These are phyloP conservation scores for Xiphophorus birchmanni DNA, from an alignment of 2,797 vertebrate genomes.

Conservation along the genomic window DNA sequence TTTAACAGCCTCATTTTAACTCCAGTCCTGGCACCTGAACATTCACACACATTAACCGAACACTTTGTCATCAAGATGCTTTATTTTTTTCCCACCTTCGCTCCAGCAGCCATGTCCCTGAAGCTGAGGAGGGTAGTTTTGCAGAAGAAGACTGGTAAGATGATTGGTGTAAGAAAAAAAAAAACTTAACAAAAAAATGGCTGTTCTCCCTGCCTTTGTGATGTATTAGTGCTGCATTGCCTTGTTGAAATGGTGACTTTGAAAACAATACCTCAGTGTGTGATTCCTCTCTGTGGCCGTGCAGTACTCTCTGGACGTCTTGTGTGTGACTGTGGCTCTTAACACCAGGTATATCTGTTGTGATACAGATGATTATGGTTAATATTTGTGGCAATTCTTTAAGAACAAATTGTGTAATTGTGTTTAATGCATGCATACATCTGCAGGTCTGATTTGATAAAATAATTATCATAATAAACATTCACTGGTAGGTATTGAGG, in stretches of 20 bases:
- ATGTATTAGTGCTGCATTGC: slow-evolving; percentile 72
- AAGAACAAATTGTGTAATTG: neutral
- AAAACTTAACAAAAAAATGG: slow-evolving; percentile 10
- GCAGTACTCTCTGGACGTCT: slow-evolving; percentile 43
- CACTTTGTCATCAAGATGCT: slow-evolving; percentile 68
- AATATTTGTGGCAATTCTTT: neutral
- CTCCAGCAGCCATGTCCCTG: slow-evolving; percentile 90
- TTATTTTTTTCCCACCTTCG: slow-evolving; percentile 69
- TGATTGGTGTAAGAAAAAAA: slow-evolving; percentile 44
- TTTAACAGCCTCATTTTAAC: slow-evolving; percentile 35
- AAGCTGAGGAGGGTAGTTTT: slow-evolving; percentile 93
- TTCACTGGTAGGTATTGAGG: slow-evolving; percentile 8
- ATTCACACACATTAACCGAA: slow-evolving; percentile 22
- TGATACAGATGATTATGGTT: slow-evolving; percentile 5
- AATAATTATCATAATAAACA: neutral
- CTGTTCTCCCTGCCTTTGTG: slow-evolving; percentile 70
- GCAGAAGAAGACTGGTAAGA: slow-evolving; percentile 96
- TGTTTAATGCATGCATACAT: slow-evolving; percentile 1
- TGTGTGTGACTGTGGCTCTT: slow-evolving; percentile 58
- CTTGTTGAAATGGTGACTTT: slow-evolving; percentile 70
- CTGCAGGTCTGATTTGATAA: slow-evolving; percentile 15
- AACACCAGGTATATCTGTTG: slow-evolving; percentile 36
- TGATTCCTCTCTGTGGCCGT: slow-evolving; percentile 46
- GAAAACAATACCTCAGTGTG: slow-evolving; percentile 42
- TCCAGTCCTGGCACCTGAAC: slow-evolving; percentile 12